Evolutionary conservation across 2,888 invertebrate species (phyloP), one percentile per base, ranked within the genome.

Genomic region (Leptopilina myrica): DNA sequence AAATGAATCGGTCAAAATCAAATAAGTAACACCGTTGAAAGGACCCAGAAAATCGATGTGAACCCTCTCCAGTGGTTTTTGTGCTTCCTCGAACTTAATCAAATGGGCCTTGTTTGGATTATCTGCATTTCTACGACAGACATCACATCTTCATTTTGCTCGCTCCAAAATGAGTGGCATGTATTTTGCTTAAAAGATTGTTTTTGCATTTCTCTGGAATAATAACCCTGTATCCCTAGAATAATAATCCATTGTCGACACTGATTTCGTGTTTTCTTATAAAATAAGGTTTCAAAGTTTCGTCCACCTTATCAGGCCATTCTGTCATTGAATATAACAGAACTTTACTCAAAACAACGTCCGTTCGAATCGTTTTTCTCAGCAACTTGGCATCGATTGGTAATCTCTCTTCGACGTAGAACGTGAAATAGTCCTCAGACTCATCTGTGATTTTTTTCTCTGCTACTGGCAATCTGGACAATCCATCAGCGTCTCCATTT

Each of bases 151-250:
- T 87, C 82, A 85, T 87, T 77, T 85, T 86, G 5, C 82, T 83
- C 9, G 85, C 80, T 2, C 87, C 86, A n/a, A 85, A 46, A 80
- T 86, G 86, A 9, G 84, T 82, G 0, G 69, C 76, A 77, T 87
- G 85, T 14, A 87, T 75, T 80, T 87, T 85, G 3, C 83, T 20
- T 8, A 87, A 79, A 0, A 87, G 53, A 33, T 78, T 2, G n/a
- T 9, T 7, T 3, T 62, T 62, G 9, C 5, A 80, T 53, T 80
- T 82, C 15, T 81, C n/a, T 7, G 87, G 87, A 78, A 88, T 83
- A 8, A 88, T 66, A 12, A 86, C 81, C 79, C 87, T 79, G 64
- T 88, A 82, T 4, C 85, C 84, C 87, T 86, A 87, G 76, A 88
- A 80, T 11, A 84, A 53, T 26, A 83, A 33, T 11, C 66, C 79